Percentiles rank a stretch among this genome's conserved stretches.
Conservation (phyloP, 2,113 vertebrate genomes). For the Cyphotilapia sp. region DNA sequence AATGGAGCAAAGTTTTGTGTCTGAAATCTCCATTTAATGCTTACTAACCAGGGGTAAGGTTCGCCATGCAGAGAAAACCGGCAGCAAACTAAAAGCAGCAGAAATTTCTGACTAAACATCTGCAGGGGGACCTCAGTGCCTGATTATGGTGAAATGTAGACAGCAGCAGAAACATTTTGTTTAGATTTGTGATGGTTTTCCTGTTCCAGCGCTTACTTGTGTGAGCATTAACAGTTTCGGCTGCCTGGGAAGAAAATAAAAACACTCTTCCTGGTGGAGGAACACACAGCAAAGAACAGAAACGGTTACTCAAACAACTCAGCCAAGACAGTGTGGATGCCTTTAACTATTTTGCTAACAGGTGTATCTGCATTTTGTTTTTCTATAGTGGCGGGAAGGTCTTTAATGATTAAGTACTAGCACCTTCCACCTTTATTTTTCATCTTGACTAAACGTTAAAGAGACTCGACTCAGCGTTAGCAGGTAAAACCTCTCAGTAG, state of each 20-base stretch:
- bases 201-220: background rate
- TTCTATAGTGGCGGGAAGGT: background rate
- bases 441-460: background rate
- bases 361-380: background rate
- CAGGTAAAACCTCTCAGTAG: background rate
- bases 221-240: background rate
- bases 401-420: background rate
- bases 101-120: background rate
- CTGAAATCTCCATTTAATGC: background rate
- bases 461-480: background rate
- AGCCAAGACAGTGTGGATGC: background rate
- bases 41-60: background rate
- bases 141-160: background rate
- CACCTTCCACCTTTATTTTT: background rate
- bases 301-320: background rate
- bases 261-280: background rate
- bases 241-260: background rate
- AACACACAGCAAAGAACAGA: background rate
- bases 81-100: background rate
- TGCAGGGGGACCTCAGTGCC: background rate
- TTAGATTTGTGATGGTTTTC: background rate
- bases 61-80: constrained; percentile 16
- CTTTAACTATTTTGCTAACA: background rate
- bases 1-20: background rate
- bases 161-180: background rate